phyloP scores from a whole-genome alignment of 2,113 vertebrate genomes.

The Numida meleagris region DNA sequence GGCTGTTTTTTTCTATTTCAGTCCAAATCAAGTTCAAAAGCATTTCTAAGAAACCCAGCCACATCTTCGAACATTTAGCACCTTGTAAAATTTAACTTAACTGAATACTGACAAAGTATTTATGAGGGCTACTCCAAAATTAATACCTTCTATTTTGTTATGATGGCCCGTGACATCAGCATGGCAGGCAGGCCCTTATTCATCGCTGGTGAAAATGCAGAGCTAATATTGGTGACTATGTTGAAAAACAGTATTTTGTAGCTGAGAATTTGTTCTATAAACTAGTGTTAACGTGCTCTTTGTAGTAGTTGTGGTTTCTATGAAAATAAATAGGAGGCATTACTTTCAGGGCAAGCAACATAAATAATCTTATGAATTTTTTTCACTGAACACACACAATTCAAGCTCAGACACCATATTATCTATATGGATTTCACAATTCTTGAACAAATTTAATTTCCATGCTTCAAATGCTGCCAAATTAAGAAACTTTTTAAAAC shows the following conservation, averaged over 20 bases:
- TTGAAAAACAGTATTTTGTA: too few species aligned
- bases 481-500: not conserved
- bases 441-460: not conserved
- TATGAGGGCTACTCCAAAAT: too few species aligned
- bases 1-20: constrained; percentile 44
- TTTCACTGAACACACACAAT: not conserved
- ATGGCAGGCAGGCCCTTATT: too few species aligned
- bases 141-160: too few species aligned
- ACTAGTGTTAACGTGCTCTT: too few species aligned
- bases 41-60: not conserved
- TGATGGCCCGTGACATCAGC: too few species aligned
- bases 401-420: not conserved
- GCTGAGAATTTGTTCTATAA: too few species aligned
- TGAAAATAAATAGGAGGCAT: too few species aligned
- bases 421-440: not conserved
- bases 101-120: not conserved
- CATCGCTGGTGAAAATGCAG: too few species aligned
- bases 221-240: too few species aligned
- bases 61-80: not conserved
- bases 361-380: not conserved
- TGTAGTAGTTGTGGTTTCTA: too few species aligned
- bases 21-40: constrained; percentile 41
- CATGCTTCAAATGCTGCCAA: not conserved
- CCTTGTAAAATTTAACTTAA: not conserved
- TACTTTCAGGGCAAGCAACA: too few species aligned